Conservation (phyloP, 1,140 invertebrate genomes). For the Diabrotica undecimpunctata region DNA sequence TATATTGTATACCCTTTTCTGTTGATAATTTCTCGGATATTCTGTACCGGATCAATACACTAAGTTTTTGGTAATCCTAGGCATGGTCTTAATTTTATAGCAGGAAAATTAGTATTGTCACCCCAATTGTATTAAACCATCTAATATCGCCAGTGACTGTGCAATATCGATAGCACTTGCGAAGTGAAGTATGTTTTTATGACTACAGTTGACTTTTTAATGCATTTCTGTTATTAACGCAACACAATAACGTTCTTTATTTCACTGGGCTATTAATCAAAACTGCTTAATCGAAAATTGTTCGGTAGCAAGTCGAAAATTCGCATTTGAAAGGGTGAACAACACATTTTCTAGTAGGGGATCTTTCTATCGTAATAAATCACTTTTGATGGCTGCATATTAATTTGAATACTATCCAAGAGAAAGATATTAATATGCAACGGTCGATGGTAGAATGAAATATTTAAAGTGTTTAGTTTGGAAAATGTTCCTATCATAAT, state of each 20-base stretch:
- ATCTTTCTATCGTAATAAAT: slow-evolving; percentile 9
- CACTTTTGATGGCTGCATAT: slow-evolving; percentile 12
- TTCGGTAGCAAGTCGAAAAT: slow-evolving; percentile 11
- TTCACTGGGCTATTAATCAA: slow-evolving; percentile 1
- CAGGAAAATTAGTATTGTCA: too few species aligned
- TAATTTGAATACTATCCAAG: slow-evolving; percentile 6
- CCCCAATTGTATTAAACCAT: too few species aligned
- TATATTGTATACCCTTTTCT: too few species aligned
- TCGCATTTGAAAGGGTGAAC: slow-evolving; percentile 12
- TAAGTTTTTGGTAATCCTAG: too few species aligned
- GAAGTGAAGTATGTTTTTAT: background rate
- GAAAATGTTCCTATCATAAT: too few species aligned
- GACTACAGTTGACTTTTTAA: background rate
- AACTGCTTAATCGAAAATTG: slow-evolving; percentile 13
- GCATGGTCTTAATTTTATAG: too few species aligned
- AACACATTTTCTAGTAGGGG: slow-evolving; percentile 12
- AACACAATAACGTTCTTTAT: background rate
- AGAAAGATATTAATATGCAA: background rate
- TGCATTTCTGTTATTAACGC: background rate
- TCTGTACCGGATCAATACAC: too few species aligned
- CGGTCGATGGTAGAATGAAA: background rate
- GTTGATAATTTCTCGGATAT: too few species aligned
- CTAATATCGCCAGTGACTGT: too few species aligned
- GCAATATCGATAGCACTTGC: too few species aligned
- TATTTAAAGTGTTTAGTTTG: too few species aligned